Base-by-base conservation (phyloP, 2,888 invertebrate genomes). In the Drosophila putrida region DNA sequence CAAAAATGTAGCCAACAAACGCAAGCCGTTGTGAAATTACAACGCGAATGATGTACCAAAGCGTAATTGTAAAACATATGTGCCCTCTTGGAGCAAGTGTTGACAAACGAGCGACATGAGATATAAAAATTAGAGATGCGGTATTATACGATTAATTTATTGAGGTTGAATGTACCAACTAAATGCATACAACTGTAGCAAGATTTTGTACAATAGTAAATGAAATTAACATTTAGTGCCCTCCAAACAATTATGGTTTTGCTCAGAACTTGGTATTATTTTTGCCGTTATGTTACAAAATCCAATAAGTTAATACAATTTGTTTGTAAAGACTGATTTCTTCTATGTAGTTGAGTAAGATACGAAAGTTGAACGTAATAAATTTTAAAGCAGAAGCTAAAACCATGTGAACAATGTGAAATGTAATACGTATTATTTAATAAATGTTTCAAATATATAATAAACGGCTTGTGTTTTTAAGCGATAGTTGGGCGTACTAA, bases 271-370 rank as follows among this genome's bases (percentile, higher is more conserved):
- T 78, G 79, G 78, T 87, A 80, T 87, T 84, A 66, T 74, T 73
- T 86, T 82, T 60, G 61, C 61, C 67, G 65, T 58, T 59, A 71
- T 54, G 55, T 62, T 53, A 33, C 58, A 62, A 54, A 50, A 54
- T 20, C 20, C 60, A 55, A 50, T 74, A 64, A 73, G 85, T 89
- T 81, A 68, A 81, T 81, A 78, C 69, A 88, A 78, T 86, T 88
- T 74, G 51, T 83, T 89, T 89, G 88, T 85, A 86, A 85, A 85
- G 85, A 85, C 85, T 85, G 85, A 85, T 89, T 86, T 89, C 81
- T 57, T 75, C 66, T 89, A 77, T 70, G 65, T 85, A 83, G 75
- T 50, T 63, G 38, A 69, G 8, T 71, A 84, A 74, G 78, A 67
- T 47, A 43, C 4, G 36, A 50, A 62, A 71, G 57, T 70, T 59